phyloP scores from a whole-genome alignment of 1,140 invertebrate genomes.

The Drosophila repleta region DNA sequence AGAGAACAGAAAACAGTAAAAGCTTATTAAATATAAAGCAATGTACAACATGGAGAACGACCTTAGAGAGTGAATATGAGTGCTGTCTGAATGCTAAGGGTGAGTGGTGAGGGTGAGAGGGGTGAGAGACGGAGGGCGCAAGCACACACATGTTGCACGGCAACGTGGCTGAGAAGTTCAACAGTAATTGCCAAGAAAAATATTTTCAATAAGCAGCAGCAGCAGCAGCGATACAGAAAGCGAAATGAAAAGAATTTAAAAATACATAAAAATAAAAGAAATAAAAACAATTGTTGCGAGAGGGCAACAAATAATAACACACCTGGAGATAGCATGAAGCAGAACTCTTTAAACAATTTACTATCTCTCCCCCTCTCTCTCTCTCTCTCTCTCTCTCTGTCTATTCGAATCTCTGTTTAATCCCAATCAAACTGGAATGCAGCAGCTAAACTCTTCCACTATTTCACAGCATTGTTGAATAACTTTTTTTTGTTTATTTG shows the following conservation, averaged over 20 bases:
- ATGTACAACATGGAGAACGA: slow-evolving; percentile 57
- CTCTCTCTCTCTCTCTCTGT: not conserved
- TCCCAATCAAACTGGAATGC: slow-evolving; percentile 30
- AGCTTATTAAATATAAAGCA: slow-evolving; percentile 63
- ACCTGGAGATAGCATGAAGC: slow-evolving; percentile 69
- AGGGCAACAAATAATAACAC: slow-evolving; percentile 40
- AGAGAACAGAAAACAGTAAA: slow-evolving; percentile 16
- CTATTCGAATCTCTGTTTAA: slow-evolving; percentile 8
- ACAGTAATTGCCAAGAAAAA: slow-evolving; percentile 70
- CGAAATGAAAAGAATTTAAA: slow-evolving; percentile 51
- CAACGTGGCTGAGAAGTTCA: slow-evolving; percentile 49
- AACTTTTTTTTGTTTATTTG: slow-evolving; percentile 67
- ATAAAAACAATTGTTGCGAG: slow-evolving; percentile 52
- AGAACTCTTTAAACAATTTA: not conserved
- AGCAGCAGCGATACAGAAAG: slow-evolving; percentile 27
- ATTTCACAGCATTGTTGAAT: slow-evolving; percentile 10
- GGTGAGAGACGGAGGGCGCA: not conserved
- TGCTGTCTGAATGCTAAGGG: not conserved
- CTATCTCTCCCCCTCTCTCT: not conserved
- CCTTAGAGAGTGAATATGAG: slow-evolving; percentile 42
- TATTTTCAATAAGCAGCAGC: slow-evolving; percentile 60
- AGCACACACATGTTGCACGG: slow-evolving; percentile 47
- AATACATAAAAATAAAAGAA: slow-evolving; percentile 27
- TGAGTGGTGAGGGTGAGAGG: too few relatives aligned
- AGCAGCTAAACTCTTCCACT: slow-evolving; percentile 16